Base-by-base conservation (phyloP, 2,888 invertebrate genomes). In the Nomada fabriciana region DNA sequence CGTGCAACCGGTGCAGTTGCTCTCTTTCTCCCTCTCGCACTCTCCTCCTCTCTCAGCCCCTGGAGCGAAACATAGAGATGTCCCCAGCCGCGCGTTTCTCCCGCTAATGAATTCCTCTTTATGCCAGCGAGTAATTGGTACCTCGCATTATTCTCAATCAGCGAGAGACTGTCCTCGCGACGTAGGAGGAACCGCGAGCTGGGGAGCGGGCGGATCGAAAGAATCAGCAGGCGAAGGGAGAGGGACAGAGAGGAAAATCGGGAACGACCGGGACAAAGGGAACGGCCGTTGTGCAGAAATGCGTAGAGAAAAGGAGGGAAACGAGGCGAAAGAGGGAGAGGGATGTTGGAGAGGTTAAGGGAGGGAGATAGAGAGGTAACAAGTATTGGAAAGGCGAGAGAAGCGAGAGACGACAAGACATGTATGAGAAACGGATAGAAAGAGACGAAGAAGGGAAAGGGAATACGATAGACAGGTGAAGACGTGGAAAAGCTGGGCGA, bases 111-210 rank as follows among this genome's bases (percentile, higher is more conserved):
- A 89, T 89, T 88, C 84, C 86, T 86, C 86, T 87, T 76, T 83
- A 83, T 76, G 74, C 87, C 75, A 61, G 82, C 76, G 88, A 86
- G 79, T 89, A 89, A 88, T 89, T 86, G 87, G 83, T 89, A 87
- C 80, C 84, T 80, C 89, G 84, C 88, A 89, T 89, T 89, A 89
- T 87, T 85, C 87, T 89, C 86, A 89, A 88, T 89, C 86, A 88
- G 79, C 81, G 84, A 47, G 47, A 11, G 76, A 73, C 87, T 78
- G 76, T 88, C 83, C 80, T 77, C 69, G 77, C 74, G 74, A 29
- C 67, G 61, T 60, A 57, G 55, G 50, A 59, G 68, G 76, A 60
- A 76, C 42, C 20, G 63, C 36, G 80, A 18, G 20, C 61, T 43
- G 18, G 64, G 76, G 64, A 61, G 36, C 20, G 60, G n/a, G 47